Base-by-base conservation (phyloP, 2,113 vertebrate genomes). In the Lophotis ruficrista region DNA sequence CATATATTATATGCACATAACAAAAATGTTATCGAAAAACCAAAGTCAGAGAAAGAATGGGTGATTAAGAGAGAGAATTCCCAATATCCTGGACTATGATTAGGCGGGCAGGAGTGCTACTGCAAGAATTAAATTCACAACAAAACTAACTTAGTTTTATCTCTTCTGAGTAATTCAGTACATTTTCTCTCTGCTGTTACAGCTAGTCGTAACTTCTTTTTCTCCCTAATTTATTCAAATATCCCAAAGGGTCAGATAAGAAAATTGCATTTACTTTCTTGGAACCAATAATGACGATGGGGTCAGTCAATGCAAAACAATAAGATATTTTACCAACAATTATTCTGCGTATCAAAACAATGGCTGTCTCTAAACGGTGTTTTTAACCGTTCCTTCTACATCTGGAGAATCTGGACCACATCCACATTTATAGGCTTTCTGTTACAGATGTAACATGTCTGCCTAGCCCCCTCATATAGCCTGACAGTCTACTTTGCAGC, bases 121-220 rank as follows among this genome's bases (percentile, higher is more conserved):
- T 61, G 47, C 73, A 24, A 92, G 58, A 93, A 95, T 86, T 85
- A 91, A 62, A 91, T 84, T 93, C 57, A 64, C 68, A 51, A 68
- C 45, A 66, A 83, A 96, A 87, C 31, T 76, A 72, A 93, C 64
- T 83, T 19, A 8, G 33, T 80, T 96, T 91, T 97, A 79, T 86
- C 90, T 91, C 69, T 88, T 97, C 78, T 71, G 53, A 87, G 71
- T 89, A 90, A 93, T 86, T 91, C 82, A 84, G 62, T 82, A 78
- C 24, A 68, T 94, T 94, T 43, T 83, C 37, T 95, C 62, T 93
- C 85, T 69, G 62, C 45, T 62, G 47, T 78, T 91, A 89, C 45
- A 78, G 54, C 20, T 65, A 68, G 41, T 61, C 89, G 66, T 38
- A 78, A 69, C 73, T 65, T 53, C 47, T 85, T 91, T 90, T 93